Evolutionary conservation across 2,797 vertebrate genomes (phyloP).

Genomic region (Cossypha caffra): DNA sequence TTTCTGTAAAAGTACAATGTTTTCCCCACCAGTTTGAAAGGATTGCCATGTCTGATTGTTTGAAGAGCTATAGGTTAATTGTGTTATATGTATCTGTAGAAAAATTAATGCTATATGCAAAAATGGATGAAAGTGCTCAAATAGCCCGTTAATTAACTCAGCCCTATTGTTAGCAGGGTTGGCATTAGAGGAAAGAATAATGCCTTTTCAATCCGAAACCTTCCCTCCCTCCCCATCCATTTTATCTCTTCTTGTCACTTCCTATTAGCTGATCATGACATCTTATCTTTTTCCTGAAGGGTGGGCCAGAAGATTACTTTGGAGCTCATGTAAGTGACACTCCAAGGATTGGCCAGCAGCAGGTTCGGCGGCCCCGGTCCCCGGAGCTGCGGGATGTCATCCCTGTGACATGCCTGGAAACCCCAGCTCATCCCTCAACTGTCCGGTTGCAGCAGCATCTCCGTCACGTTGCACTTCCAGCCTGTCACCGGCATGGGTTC

Average conservation of each 20-base stretch:
- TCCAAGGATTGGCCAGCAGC: conserved; percentile 76
- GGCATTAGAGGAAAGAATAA: conserved; percentile 73
- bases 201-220: conserved; percentile 69
- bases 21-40: not conserved
- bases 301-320: conserved; percentile 78
- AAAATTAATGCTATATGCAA: conserved; percentile 66
- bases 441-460: conserved; percentile 50
- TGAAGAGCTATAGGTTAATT: conserved; percentile 67
- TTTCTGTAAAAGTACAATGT: conserved; percentile 8
- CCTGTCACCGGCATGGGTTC: conserved; percentile 36
- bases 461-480: conserved; percentile 44
- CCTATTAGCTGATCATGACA: conserved; percentile 81
- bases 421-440: conserved; percentile 63
- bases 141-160: conserved; percentile 69
- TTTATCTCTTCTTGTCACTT: conserved; percentile 80
- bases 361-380: conserved; percentile 50
- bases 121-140: conserved; percentile 69
- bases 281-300: conserved; percentile 81
- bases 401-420: conserved; percentile 69
- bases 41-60: conserved; percentile 27
- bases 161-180: conserved; percentile 60
- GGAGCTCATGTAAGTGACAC: conserved; percentile 82
- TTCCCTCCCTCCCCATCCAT: conserved; percentile 70
- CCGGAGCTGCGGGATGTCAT: conserved; percentile 69
- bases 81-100: conserved; percentile 47